A percentile compares a stretch with the other conserved stretches of the same genome.
phyloP scores from a whole-genome alignment of 2,888 invertebrate genomes.

The Muschampia plurimacula region DNA sequence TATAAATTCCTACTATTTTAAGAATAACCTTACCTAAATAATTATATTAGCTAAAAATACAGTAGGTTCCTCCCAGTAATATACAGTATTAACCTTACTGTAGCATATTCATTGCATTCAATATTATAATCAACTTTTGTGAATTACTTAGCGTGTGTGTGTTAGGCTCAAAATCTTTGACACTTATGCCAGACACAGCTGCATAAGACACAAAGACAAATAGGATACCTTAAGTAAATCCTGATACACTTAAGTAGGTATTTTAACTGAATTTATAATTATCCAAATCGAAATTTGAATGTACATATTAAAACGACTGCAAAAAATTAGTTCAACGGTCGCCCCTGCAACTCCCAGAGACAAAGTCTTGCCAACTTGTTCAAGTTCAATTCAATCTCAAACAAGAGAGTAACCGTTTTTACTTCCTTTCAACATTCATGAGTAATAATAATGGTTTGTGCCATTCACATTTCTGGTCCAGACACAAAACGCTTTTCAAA shows the following conservation, averaged over 20 bases:
- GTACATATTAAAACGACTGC: not conserved
- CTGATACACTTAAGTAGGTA: not conserved
- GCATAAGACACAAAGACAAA: not conserved
- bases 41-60: too few relatives aligned
- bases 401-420: constrained; percentile 46
- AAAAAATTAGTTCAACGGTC: constrained; percentile 3
- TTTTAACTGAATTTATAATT: not conserved
- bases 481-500: constrained; percentile 74
- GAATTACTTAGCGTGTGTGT: too few relatives aligned
- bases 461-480: constrained; percentile 57
- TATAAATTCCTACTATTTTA: too few relatives aligned
- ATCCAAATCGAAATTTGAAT: not conserved
- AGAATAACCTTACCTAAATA: too few relatives aligned
- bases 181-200: too few relatives aligned
- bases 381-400: constrained; percentile 5
- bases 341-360: not conserved
- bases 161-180: too few relatives aligned
- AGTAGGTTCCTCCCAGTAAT: too few relatives aligned
- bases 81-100: too few relatives aligned
- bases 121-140: too few relatives aligned
- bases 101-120: too few relatives aligned
- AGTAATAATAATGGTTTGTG: constrained; percentile 53
- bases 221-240: not conserved
- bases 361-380: constrained; percentile 9
- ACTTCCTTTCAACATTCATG: constrained; percentile 51